Percentiles rank a stretch among this genome's conserved stretches.
These are phyloP conservation scores for Hedya salicella DNA, from an alignment of 2,888 invertebrate genomes.

Conservation along the genomic window DNA sequence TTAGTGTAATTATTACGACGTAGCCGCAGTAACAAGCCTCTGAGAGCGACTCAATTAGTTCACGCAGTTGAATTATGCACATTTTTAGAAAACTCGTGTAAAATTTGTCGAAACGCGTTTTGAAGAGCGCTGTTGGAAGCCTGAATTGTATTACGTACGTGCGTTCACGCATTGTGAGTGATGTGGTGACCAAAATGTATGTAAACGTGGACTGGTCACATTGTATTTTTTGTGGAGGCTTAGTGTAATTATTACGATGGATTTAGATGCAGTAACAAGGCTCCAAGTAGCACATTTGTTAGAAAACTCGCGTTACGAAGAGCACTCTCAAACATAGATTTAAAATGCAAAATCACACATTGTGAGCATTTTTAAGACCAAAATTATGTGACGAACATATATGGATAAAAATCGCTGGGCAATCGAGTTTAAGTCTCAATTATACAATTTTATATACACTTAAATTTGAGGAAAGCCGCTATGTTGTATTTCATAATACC, in stretches of 20 bases:
- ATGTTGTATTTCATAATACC: no score
- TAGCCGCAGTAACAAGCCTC: conserved; percentile 30
- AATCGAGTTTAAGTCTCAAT: no score
- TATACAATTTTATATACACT: no score
- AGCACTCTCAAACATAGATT: neutral
- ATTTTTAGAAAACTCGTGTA: conserved; percentile 28
- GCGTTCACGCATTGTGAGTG: neutral
- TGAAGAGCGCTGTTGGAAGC: neutral
- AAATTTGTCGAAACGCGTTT: neutral
- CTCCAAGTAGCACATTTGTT: conserved; percentile 25
- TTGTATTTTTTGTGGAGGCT: conserved; percentile 41
- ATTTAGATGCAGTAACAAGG: conserved; percentile 29
- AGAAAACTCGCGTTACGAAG: conserved; percentile 8
- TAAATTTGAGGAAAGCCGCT: no score
- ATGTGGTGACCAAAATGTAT: neutral
- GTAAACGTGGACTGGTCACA: neutral
- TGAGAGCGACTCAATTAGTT: conserved; percentile 29
- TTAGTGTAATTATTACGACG: conserved; percentile 43
- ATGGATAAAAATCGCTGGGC: no score
- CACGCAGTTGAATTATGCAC: conserved; percentile 33
- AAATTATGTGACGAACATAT: neutral
- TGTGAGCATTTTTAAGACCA: neutral
- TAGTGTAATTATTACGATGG: conserved; percentile 42
- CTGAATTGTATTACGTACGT: no score
- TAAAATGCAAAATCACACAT: neutral